A percentile compares a stretch with the other conserved stretches of the same genome.
Conservation (phyloP, 2,888 invertebrate genomes). For the Mythimna pallens region DNA sequence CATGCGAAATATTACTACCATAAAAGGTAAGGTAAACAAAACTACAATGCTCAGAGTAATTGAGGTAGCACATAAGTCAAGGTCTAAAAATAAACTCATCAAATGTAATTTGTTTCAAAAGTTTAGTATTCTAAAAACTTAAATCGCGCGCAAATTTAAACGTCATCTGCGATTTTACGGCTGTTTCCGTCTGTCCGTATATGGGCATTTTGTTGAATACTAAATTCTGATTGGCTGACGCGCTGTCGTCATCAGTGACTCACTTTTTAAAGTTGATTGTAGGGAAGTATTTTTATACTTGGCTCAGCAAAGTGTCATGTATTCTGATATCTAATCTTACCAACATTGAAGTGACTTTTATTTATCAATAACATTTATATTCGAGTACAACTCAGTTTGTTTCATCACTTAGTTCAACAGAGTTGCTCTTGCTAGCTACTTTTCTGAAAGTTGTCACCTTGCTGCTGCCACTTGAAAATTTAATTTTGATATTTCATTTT, state of each 20-base stretch:
- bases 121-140: slow-evolving; percentile 17
- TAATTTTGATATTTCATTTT: background rate
- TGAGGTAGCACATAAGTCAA: slow-evolving; percentile 5
- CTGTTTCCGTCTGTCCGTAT: slow-evolving; percentile 90
- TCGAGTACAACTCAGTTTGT: slow-evolving; percentile 59
- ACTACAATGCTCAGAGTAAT: slow-evolving; percentile 6
- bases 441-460: slow-evolving; percentile 79
- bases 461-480: slow-evolving; percentile 41
- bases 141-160: slow-evolving; percentile 77
- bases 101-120: slow-evolving; percentile 2
- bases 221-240: slow-evolving; percentile 89
- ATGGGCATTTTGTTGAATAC: slow-evolving; percentile 91
- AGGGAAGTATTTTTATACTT: slow-evolving; percentile 75
- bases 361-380: slow-evolving; percentile 66
- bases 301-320: slow-evolving; percentile 68
- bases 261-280: slow-evolving; percentile 78
- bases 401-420: slow-evolving; percentile 68
- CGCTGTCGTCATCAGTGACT: slow-evolving; percentile 82
- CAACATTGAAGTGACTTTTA: slow-evolving; percentile 67
- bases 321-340: slow-evolving; percentile 76
- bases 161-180: slow-evolving; percentile 68
- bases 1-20: slow-evolving; percentile 23
- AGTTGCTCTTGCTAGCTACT: slow-evolving; percentile 72
- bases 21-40: slow-evolving; percentile 29
- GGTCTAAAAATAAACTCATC: slow-evolving; percentile 11